Evolutionary conservation across 2,113 vertebrate species (phyloP), one percentile per base, ranked within the genome.

Genomic region (Kobus ellipsiprymnus): DNA sequence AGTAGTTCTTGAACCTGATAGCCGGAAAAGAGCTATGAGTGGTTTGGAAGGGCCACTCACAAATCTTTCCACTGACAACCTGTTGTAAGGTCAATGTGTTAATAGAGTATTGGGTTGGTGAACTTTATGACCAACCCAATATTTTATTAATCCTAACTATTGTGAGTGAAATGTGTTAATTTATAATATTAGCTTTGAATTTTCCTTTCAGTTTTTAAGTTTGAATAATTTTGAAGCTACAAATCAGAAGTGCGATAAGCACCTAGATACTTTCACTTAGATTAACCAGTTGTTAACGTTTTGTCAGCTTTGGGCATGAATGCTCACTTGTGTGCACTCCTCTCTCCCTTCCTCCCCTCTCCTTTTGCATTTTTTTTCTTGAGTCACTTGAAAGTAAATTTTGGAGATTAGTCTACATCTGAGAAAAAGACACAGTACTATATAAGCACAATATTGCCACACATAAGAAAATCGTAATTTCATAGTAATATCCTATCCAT

Each of bases 1-100:
- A 98, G 99, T 99, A 89, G 99, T 99, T 97, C 95, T 99, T 3
- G 99, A 99, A 94, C 99, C 99, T 92, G 99, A 99, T 94, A 99
- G 93, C 98, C 99, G 99, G 95, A 99, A 99, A 97, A 99, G 99
- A 97, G 97, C 98, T 60, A 97, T 99, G 78, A 99, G 99, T 30
- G 97, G 97, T 94, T 91, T 98, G 87, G 99, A 99, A 23, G 99
- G 99, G 5, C 99, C 99, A 2, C 98, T 98, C 2, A 25, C 98
- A 87, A 99, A 99, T 95, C 50, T 54, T 64, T 12, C 50, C 17
- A 27, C 7, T 30, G 13, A 62, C 12, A 50, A 62, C 40, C 60
- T 52, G 3, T 46, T 74, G 33, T 52, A 91, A 81, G 17, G 21
- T 74, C 80, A 67, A 14, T 55, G 57, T 94, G 17, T 95, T 44